Evolutionary conservation across 2,113 vertebrate genomes (phyloP).

Genomic region (Anseranas semipalmata): DNA sequence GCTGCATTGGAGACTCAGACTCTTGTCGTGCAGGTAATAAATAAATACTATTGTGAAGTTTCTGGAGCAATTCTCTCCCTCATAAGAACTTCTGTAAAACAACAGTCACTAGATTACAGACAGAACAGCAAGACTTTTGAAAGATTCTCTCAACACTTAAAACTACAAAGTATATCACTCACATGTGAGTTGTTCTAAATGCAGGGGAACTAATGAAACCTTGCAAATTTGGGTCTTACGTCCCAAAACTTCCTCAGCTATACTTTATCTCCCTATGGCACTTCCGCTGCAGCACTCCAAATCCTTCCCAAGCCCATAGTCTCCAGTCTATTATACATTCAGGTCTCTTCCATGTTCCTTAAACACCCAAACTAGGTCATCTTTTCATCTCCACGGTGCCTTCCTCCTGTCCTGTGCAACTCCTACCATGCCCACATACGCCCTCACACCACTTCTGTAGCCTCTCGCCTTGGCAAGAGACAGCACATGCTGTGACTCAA

Average conservation of each 20-base stretch:
- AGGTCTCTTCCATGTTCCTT: not conserved
- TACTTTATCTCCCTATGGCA: not conserved
- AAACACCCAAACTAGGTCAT: not conserved
- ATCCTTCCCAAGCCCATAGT: not conserved
- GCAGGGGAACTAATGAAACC: not conserved
- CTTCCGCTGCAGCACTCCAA: not conserved
- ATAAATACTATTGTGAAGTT: conserved; percentile 25
- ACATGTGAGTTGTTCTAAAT: not conserved
- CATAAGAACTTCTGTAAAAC: conserved; percentile 26
- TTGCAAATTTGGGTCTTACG: not conserved
- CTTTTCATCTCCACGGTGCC: not conserved
- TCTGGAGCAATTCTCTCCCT: conserved; percentile 8
- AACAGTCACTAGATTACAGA: conserved; percentile 5
- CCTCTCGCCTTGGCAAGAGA: not conserved
- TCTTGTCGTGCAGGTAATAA: conserved; percentile 31
- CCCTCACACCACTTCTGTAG: not conserved
- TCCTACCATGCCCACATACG: not conserved
- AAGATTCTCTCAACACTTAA: not conserved
- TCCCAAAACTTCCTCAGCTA: not conserved
- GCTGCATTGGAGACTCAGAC: conserved; percentile 5
- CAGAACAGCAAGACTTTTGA: not conserved
- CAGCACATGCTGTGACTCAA: not conserved
- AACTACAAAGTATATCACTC: not conserved
- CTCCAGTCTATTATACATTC: not conserved
- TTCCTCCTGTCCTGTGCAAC: not conserved